These are phyloP conservation scores for Lymantria dispar DNA, from an alignment of 2,888 invertebrate species.

Conservation along the genomic window DNA sequence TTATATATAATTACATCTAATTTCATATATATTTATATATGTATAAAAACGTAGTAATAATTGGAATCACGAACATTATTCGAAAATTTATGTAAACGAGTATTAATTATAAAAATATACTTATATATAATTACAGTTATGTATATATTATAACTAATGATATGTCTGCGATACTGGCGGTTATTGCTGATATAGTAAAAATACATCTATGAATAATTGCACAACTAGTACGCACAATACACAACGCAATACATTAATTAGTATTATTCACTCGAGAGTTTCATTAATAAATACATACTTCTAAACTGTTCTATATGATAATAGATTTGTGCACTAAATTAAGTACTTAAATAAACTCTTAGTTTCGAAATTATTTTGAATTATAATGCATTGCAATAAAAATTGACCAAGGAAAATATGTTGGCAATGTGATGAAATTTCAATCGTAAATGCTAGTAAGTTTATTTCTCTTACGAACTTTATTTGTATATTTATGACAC, in stretches of 20 bases:
- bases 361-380: too few relatives aligned
- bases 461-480: too few relatives aligned
- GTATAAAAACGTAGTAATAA: background rate
- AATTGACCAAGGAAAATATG: too few relatives aligned
- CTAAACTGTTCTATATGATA: background rate
- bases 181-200: constrained; percentile 59
- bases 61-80: background rate
- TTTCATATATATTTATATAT: background rate
- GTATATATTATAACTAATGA: constrained; percentile 68
- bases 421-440: too few relatives aligned
- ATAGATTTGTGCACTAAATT: too few relatives aligned
- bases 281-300: background rate
- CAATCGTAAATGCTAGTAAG: too few relatives aligned
- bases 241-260: constrained; percentile 35
- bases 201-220: constrained; percentile 34
- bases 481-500: too few relatives aligned
- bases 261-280: constrained; percentile 12
- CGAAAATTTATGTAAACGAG: constrained; percentile 8
- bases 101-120: constrained; percentile 31
- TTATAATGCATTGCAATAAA: too few relatives aligned
- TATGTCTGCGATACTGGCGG: constrained; percentile 76
- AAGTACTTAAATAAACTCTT: too few relatives aligned
- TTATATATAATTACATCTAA: background rate
- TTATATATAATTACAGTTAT: constrained; percentile 44
- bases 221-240: constrained; percentile 22